Evolutionary conservation across 2,797 vertebrate genomes (phyloP).

Genomic region (Knipowitschia caucasica): DNA sequence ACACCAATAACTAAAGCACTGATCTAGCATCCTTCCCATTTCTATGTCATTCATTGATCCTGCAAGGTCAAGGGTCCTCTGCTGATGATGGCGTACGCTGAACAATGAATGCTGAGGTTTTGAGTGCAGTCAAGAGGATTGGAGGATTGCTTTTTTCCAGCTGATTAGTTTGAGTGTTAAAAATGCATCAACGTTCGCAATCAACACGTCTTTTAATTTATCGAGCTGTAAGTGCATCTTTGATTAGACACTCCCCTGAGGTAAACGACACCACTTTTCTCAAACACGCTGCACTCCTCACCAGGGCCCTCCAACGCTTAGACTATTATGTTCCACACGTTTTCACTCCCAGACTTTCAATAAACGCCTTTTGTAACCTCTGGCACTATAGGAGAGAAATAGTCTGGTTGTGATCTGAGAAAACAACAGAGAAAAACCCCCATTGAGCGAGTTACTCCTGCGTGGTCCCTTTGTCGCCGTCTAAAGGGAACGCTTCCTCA

Average conservation of each 20-base stretch:
- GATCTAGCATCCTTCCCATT: too few species aligned
- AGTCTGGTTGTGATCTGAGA: slow-evolving; percentile 51
- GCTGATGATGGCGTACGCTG: neutral
- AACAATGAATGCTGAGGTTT: slow-evolving; percentile 6
- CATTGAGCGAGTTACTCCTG: slow-evolving; percentile 36
- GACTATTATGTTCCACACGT: slow-evolving; percentile 28
- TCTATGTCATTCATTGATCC: too few species aligned
- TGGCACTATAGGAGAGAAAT: slow-evolving; percentile 34
- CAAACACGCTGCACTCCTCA: too few species aligned
- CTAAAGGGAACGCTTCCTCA: slow-evolving; percentile 50
- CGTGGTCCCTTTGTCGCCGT: slow-evolving; percentile 35
- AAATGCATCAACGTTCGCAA: slow-evolving; percentile 45
- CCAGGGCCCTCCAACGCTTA: slow-evolving; percentile 33
- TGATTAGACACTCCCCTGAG: slow-evolving; percentile 37
- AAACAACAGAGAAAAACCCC: slow-evolving; percentile 26
- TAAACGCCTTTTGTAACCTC: slow-evolving; percentile 40
- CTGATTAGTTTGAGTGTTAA: slow-evolving; percentile 18
- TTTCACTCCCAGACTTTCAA: slow-evolving; percentile 29
- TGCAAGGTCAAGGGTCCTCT: neutral
- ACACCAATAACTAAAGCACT: too few species aligned
- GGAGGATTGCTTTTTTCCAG: slow-evolving; percentile 13
- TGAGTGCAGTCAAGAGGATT: slow-evolving; percentile 12
- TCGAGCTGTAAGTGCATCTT: slow-evolving; percentile 32
- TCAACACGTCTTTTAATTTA: slow-evolving; percentile 43
- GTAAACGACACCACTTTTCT: slow-evolving; percentile 48